phyloP scores from a whole-genome alignment of 2,888 invertebrate species.

The Epinotia nisella region DNA sequence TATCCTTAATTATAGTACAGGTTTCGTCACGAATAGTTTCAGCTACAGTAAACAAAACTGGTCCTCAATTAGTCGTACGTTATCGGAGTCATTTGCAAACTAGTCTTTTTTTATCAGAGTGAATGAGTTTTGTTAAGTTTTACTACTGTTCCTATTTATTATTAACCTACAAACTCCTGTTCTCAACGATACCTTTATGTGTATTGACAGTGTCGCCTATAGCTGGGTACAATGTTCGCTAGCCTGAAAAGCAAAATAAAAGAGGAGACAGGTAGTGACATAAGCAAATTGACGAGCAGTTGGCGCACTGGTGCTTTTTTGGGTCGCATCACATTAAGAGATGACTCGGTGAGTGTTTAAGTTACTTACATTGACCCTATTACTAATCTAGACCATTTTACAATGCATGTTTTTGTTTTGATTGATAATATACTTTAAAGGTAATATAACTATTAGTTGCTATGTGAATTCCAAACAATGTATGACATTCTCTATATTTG shows the following conservation, averaged over 20 bases:
- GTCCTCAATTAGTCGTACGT: constrained; percentile 58
- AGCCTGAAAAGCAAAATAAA: constrained; percentile 95
- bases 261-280: constrained; percentile 94
- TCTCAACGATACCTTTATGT: neutral
- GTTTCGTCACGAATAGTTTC: constrained; percentile 3
- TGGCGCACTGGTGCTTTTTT: constrained; percentile 81
- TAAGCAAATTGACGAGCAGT: constrained; percentile 82
- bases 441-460: too few species aligned
- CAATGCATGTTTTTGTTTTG: too few species aligned
- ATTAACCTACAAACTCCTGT: constrained; percentile 10
- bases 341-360: constrained; percentile 73
- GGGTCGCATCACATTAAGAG: constrained; percentile 80
- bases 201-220: constrained; percentile 47
- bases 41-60: constrained; percentile 46
- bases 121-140: neutral
- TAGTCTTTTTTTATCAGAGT: constrained; percentile 45
- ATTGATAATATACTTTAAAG: too few species aligned
- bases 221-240: constrained; percentile 88
- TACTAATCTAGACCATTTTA: constrained; percentile 2
- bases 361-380: constrained; percentile 25
- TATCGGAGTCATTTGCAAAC: constrained; percentile 61
- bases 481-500: too few species aligned
- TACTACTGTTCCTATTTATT: neutral
- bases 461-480: too few species aligned
- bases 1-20: neutral